These are phyloP conservation scores for Perodicticus potto DNA, from an alignment of 2,797 vertebrate species.

Conservation along the genomic window DNA sequence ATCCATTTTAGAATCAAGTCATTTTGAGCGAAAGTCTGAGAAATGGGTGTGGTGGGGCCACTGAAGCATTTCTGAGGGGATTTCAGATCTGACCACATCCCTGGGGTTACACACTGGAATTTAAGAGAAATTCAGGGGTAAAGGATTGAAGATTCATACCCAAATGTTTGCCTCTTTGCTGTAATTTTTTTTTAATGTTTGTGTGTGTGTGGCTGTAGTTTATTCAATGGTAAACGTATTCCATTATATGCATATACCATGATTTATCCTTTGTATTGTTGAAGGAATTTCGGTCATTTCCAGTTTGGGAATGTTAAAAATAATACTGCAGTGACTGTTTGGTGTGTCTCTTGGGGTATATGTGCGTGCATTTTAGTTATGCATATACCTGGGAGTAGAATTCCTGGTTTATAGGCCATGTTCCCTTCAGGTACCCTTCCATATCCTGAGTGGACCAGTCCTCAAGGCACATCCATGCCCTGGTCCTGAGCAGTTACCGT, in stretches of 20 bases:
- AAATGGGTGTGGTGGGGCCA: background rate
- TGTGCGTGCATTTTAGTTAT: background rate
- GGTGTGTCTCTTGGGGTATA: background rate
- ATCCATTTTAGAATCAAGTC: background rate
- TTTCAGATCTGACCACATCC: background rate
- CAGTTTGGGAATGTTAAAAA: background rate
- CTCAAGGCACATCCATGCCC: too few relatives aligned
- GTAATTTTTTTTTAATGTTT: background rate
- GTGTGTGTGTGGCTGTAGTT: background rate
- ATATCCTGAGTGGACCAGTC: background rate
- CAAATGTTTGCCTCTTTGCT: background rate
- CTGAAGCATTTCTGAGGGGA: background rate
- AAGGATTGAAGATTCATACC: background rate
- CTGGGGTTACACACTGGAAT: background rate
- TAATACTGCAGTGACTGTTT: background rate
- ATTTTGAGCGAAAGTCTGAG: conserved; percentile 25
- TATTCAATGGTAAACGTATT: background rate
- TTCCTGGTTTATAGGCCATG: background rate
- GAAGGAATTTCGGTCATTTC: background rate
- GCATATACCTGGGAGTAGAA: background rate
- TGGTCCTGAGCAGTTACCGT: background rate
- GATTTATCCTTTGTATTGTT: background rate
- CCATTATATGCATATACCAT: background rate
- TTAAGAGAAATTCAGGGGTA: background rate
- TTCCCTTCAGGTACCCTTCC: background rate